Conservation (phyloP, 2,888 invertebrate species). For the Parnassius orleans region DNA sequence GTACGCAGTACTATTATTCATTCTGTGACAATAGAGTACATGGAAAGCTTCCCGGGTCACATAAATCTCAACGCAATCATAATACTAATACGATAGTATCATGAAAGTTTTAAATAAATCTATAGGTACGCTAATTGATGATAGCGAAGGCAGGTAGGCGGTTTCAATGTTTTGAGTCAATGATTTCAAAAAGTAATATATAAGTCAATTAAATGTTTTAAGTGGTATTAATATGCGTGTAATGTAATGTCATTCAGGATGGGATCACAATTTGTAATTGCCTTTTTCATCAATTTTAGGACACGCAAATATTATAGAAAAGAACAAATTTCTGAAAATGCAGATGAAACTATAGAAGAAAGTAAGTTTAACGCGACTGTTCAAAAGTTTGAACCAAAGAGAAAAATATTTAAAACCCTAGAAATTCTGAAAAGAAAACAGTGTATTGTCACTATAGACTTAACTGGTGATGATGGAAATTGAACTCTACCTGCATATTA, state of each 20-base stretch:
- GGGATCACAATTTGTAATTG: too few relatives aligned
- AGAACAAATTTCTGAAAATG: neutral
- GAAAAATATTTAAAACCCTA: neutral
- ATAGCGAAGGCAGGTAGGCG: neutral
- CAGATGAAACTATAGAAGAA: neutral
- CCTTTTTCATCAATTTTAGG: neutral
- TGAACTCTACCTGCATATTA: neutral
- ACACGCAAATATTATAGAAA: neutral
- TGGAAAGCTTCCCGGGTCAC: too few relatives aligned
- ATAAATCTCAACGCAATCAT: too few relatives aligned
- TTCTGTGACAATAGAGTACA: too few relatives aligned
- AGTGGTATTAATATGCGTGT: neutral
- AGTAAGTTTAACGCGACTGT: neutral
- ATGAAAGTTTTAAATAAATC: neutral
- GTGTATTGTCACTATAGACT: neutral
- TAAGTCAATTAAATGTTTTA: neutral
- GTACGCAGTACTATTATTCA: too few relatives aligned
- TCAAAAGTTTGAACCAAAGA: neutral
- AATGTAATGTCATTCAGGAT: too few relatives aligned
- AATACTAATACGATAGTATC: too few relatives aligned
- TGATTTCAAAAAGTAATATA: neutral
- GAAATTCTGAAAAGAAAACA: neutral
- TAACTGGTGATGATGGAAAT: neutral
- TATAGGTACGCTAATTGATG: neutral
- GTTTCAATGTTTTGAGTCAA: neutral